These are phyloP conservation scores for Noctua janthe DNA, from an alignment of 2,888 invertebrate genomes.

Conservation along the genomic window DNA sequence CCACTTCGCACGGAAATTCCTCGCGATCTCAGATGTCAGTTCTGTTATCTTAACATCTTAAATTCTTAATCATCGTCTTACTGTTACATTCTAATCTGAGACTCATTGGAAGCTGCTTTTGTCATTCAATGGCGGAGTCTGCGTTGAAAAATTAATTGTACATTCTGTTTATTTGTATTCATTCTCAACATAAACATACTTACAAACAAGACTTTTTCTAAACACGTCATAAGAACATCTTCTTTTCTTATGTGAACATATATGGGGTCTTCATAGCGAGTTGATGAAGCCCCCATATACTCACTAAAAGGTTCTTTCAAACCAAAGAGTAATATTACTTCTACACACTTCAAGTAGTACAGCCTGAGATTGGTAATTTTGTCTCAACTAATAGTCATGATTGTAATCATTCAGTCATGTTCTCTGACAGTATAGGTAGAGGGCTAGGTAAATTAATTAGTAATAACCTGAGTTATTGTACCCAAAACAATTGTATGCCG, in stretches of 20 bases:
- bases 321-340: not conserved
- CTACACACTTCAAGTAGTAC: no score
- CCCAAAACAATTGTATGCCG: no score
- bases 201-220: not conserved
- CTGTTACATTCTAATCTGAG: slow-evolving; percentile 28
- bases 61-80: slow-evolving; percentile 37
- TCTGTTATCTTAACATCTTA: slow-evolving; percentile 35
- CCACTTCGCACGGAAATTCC: slow-evolving; percentile 8
- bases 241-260: not conserved
- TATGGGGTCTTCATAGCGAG: not conserved
- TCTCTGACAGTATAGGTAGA: no score
- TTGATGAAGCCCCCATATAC: not conserved
- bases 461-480: no score
- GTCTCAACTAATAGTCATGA: no score
- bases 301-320: not conserved
- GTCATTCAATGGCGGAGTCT: not conserved
- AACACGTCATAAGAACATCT: not conserved
- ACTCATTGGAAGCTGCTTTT: slow-evolving; percentile 24
- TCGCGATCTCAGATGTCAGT: slow-evolving; percentile 22
- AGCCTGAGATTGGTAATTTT: no score
- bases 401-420: no score
- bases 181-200: not conserved
- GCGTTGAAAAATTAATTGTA: not conserved
- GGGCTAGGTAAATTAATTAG: no score
- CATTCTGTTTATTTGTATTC: slow-evolving; percentile 7